Base-by-base conservation (phyloP, 2,113 vertebrate species). In the Elephas maximus region DNA sequence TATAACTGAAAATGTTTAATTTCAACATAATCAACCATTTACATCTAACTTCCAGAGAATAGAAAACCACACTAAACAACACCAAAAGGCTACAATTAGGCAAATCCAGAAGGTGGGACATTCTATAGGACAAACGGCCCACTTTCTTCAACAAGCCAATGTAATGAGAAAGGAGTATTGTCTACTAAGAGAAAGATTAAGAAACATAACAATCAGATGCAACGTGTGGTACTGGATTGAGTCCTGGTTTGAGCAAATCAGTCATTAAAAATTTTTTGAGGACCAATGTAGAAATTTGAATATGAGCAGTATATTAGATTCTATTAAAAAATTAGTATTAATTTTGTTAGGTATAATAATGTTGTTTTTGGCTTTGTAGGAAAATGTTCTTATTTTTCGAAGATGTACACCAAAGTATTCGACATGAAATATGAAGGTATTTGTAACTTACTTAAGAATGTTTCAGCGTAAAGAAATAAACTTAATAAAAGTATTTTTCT, bases 331-430 rank as follows among this genome's bases (percentile, higher is more conserved):
- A 33, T 48, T 48, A 48, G 48, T 51, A 82, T 88, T 85, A 48
- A 84, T 79, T 79, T 85, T 76, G 9, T 65, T 21, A 57, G 14
- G 4, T 30, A 63, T 44, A 63, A 45, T 24, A 90, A 37, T 79
- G 28, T 30, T 89, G 44, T 37, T 89, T 89, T 79, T 83, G 1
- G 85, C 63, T 79, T 89, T 12, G 2, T 44, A 41, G 65, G 23
- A 77, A 65, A 5, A 14, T 45, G 45, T 57, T 77, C 53, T 88
- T 94, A 79, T 71, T 89, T 84, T 84, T 73, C 30, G 8, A 74
- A 92, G n/a, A 37, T 90, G 24, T 14, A 69, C 24, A 85, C 33
- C 62, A 92, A 62, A 84, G 51, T 87, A 93, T 63, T 90, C 62
- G 33, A 6, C 37, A 51, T n/a, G 28, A 93, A 78, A 53, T 76